Evolutionary conservation across 2,888 invertebrate species (phyloP), one percentile per base, ranked within the genome.

Genomic region (Hydraecia micacea): DNA sequence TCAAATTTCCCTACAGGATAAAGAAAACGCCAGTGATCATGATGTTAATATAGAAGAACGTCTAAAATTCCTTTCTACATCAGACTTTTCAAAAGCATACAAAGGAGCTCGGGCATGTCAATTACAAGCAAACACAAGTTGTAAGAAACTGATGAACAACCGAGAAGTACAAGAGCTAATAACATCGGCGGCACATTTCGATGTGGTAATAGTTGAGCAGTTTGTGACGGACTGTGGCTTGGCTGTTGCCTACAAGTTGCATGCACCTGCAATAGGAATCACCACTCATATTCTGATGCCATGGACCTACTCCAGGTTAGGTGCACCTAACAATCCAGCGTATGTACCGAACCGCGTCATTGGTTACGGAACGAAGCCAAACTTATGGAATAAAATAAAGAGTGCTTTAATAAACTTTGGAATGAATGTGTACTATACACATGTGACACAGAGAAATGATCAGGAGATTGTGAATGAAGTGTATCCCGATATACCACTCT

Each of bases 191-290:
- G 90, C 85, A 25, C 93, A 93, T 55, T 98, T 97, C 79, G 98
- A 98, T 89, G 83, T 97, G 28, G 92, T 97, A 2, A 92, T 97
- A 58, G 95, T 95, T 0, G 97, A 97, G 87, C 94, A 97, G 79
- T 97, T 97, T 85, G 96, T 96, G 73, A 95, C 97, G 0, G 97
- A 97, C 85, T 97, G 97, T 75, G 95, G 97, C 77, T 91, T 97
- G 84, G 97, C 97, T 2, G 91, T 97, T 73, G 97, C 97, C 1
- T 94, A 97, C 88, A 90, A 97, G 76, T 92, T 97, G 81, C 91
- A 96, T 77, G 94, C 96, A 25, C 97, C 97, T 0, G 92, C 97
- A 4, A 93, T 97, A 6, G 97, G 96, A 1, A 91, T 97, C 28
- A 97, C 97, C 66, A 97, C 97, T 39, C 97, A 97, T 77, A 93